Conservation (phyloP, 2,797 vertebrate genomes). For the Lithobates pipiens region DNA sequence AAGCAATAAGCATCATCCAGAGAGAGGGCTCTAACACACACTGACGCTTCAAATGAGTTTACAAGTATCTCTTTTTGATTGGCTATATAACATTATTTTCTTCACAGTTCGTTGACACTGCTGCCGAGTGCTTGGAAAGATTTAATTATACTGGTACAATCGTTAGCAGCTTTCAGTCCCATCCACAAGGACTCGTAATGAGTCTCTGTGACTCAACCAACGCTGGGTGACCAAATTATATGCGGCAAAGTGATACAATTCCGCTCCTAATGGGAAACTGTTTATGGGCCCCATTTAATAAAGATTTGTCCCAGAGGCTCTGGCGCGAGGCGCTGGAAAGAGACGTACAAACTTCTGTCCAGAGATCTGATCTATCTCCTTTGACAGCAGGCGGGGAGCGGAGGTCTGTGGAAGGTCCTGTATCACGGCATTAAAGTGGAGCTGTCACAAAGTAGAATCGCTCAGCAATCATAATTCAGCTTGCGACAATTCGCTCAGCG, state of each 20-base stretch:
- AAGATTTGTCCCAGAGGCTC: conserved; percentile 63
- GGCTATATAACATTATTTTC: conserved; percentile 81
- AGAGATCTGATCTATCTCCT: conserved; percentile 59
- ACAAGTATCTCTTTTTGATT: conserved; percentile 85
- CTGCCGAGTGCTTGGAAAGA: conserved; percentile 78
- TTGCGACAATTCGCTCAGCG: background rate
- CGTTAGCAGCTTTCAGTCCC: conserved; percentile 67
- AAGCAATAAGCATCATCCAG: conserved; percentile 80
- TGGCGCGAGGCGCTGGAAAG: conserved; percentile 55
- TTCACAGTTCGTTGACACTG: conserved; percentile 83
- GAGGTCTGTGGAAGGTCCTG: conserved; percentile 19
- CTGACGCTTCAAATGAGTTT: conserved; percentile 81
- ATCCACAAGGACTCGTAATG: conserved; percentile 70
- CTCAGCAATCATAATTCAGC: background rate
- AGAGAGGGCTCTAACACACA: conserved; percentile 79
- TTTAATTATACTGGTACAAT: conserved; percentile 78
- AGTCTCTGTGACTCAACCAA: conserved; percentile 63
- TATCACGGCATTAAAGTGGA: conserved; percentile 19
- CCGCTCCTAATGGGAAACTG: conserved; percentile 62
- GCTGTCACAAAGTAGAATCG: conserved; percentile 10
- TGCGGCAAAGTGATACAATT: conserved; percentile 63
- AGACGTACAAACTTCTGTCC: conserved; percentile 59
- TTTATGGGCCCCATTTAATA: conserved; percentile 63
- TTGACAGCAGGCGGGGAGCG: conserved; percentile 21
- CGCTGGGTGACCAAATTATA: conserved; percentile 64